A percentile compares a stretch with the other conserved stretches of the same genome.
phyloP scores from a whole-genome alignment of 2,797 vertebrate genomes.

The Melanotaenia nigrans region DNA sequence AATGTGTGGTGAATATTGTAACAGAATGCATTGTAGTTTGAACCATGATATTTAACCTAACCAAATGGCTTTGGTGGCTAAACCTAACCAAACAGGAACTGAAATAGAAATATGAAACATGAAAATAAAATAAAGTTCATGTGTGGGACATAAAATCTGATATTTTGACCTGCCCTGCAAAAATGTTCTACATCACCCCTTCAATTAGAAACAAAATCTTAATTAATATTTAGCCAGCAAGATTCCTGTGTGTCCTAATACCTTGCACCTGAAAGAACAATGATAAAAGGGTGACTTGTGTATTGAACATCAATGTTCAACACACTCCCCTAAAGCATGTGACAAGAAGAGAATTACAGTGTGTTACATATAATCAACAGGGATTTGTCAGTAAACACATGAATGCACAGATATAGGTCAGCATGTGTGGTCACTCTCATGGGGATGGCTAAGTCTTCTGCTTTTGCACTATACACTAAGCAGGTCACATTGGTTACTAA shows the following conservation, averaged over 20 bases:
- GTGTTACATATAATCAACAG: neutral
- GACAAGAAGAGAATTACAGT: neutral
- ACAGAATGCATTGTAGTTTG: neutral
- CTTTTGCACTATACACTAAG: neutral
- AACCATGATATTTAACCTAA: neutral
- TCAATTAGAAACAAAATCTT: neutral
- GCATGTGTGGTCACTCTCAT: neutral
- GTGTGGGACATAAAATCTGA: neutral
- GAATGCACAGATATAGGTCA: conserved; percentile 1
- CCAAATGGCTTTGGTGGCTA: neutral
- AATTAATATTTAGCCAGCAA: neutral
- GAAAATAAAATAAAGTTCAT: neutral
- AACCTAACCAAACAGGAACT: neutral
- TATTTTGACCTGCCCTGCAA: neutral
- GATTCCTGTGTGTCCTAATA: neutral
- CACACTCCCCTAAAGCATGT: neutral
- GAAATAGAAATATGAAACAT: neutral
- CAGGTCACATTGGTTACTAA: conserved; percentile 11
- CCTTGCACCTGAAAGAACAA: neutral
- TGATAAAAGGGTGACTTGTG: neutral
- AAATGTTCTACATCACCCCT: neutral
- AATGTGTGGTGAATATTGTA: neutral
- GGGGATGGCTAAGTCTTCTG: neutral
- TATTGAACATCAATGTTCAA: neutral
- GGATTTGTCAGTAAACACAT: conserved; percentile 1